Conservation (phyloP, 2,113 vertebrate species). For the Corythornis vintsioides region DNA sequence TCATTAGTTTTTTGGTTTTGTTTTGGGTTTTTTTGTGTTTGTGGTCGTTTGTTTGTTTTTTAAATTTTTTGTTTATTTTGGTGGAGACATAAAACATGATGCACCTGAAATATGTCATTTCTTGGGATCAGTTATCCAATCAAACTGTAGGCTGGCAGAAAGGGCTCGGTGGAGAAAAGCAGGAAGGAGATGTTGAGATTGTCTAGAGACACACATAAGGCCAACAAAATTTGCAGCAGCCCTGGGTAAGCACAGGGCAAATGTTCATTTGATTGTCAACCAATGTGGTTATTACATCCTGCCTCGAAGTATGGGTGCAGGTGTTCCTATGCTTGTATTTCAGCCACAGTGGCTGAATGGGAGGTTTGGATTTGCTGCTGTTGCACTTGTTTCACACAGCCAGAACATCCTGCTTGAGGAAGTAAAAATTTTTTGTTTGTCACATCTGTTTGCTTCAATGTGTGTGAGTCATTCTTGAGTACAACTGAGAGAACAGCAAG, state of each 20-base stretch:
- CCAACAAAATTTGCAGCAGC: background rate
- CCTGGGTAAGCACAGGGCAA: background rate
- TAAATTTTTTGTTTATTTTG: too few relatives aligned
- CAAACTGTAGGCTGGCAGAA: background rate
- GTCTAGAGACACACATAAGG: rapidly evolving
- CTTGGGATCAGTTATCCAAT: background rate
- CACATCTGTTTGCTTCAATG: background rate
- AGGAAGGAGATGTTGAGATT: background rate
- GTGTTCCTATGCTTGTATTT: background rate
- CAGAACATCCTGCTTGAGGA: background rate
- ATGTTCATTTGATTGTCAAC: background rate
- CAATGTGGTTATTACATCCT: background rate
- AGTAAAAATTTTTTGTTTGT: background rate
- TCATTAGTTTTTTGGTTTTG: background rate
- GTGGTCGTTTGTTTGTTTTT: too few relatives aligned
- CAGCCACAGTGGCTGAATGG: background rate
- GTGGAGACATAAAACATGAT: background rate
- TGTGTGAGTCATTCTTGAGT: background rate
- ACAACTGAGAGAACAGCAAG: background rate
- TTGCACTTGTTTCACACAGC: background rate
- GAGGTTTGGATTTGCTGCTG: background rate
- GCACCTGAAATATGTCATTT: background rate
- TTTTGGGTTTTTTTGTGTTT: background rate
- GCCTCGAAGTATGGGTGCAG: background rate
- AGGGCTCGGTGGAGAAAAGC: background rate